A percentile compares a stretch with the other conserved stretches of the same genome.
phyloP scores from a whole-genome alignment of 1,140 invertebrate species.

The Ridgeia piscesae region DNA sequence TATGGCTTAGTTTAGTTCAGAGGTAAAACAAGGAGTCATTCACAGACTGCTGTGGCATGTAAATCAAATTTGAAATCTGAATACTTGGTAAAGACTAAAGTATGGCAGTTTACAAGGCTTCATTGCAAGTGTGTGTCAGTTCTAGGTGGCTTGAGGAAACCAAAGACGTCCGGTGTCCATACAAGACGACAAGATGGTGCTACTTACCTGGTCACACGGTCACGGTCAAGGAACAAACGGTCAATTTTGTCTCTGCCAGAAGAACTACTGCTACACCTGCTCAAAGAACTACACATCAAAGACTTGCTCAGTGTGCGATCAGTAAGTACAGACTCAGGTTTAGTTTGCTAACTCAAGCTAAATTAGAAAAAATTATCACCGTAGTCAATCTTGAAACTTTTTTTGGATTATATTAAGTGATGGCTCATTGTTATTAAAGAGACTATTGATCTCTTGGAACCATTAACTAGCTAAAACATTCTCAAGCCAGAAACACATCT shows the following conservation, averaged over 20 bases:
- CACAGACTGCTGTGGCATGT: too few species aligned
- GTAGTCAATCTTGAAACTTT: too few species aligned
- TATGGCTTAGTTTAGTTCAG: too few species aligned
- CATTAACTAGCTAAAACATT: too few species aligned
- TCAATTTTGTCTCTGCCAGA: constrained; percentile 49
- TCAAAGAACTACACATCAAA: constrained; percentile 46
- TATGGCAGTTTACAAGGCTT: not conserved
- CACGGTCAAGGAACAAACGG: not conserved
- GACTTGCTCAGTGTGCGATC: constrained; percentile 49
- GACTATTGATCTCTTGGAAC: too few species aligned
- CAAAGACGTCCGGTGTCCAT: not conserved
- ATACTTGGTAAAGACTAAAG: not conserved
- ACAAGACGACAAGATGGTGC: not conserved
- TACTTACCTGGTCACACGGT: constrained; percentile 1
- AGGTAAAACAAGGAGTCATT: too few species aligned
- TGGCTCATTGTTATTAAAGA: too few species aligned
- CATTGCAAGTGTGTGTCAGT: not conserved
- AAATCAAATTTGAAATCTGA: too few species aligned
- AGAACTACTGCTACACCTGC: constrained; percentile 46
- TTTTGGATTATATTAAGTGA: too few species aligned
- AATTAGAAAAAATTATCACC: not conserved
- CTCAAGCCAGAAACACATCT: too few species aligned
- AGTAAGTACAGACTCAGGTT: constrained; percentile 35
- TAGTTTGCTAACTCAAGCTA: constrained; percentile 6
- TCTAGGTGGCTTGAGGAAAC: not conserved